Conservation (phyloP, 1,140 invertebrate genomes). For the Diabrotica undecimpunctata region DNA sequence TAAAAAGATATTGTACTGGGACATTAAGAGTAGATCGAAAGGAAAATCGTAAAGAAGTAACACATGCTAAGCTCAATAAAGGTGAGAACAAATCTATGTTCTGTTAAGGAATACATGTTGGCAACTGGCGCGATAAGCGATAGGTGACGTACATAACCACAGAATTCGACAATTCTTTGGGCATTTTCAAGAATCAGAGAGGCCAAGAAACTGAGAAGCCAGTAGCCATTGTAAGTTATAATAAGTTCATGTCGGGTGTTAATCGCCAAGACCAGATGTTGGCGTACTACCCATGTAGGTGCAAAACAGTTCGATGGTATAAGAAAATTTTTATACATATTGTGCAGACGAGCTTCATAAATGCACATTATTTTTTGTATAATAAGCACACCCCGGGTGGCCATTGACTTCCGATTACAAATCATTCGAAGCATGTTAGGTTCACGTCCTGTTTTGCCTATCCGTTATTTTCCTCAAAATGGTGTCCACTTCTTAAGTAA, state of each 20-base stretch:
- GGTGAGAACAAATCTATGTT: too few species aligned
- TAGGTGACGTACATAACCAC: conserved; percentile 5
- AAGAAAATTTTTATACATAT: conserved; percentile 21
- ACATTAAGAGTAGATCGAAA: conserved; percentile 34
- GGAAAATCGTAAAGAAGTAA: conserved; percentile 35
- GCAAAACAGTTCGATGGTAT: conserved; percentile 9
- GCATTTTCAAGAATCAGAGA: conserved; percentile 7
- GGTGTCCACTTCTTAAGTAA: too few species aligned
- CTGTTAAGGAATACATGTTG: too few species aligned
- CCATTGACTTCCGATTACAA: conserved; percentile 10
- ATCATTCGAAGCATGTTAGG: conserved; percentile 15
- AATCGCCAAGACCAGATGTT: conserved; percentile 15
- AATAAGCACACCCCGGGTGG: conserved; percentile 10
- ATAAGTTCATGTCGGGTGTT: conserved; percentile 10
- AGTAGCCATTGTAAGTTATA: conserved; percentile 11
- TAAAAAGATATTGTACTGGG: conserved; percentile 37
- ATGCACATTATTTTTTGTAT: conserved; percentile 16
- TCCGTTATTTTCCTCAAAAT: too few species aligned
- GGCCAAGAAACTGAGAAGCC: background rate
- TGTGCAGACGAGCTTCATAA: conserved; percentile 13
- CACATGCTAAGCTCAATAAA: too few species aligned
- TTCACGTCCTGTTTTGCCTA: conserved; percentile 15
- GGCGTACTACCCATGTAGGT: conserved; percentile 7
- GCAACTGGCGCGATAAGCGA: background rate
- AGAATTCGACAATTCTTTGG: conserved; percentile 11